These are phyloP conservation scores for Neolamprologus variostigma DNA, from an alignment of 2,113 vertebrate species.

Conservation along the genomic window DNA sequence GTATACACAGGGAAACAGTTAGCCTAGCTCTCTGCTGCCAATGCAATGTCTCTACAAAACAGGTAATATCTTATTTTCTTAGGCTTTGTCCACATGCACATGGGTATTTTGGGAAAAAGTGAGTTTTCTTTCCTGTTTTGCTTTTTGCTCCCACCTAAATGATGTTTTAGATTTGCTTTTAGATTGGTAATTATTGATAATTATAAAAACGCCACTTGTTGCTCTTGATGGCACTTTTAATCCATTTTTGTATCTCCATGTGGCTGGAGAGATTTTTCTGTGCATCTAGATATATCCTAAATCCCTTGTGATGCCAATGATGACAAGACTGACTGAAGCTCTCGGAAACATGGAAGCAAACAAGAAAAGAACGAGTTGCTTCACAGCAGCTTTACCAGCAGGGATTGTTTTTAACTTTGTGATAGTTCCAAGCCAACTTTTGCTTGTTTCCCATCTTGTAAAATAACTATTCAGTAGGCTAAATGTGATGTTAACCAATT, in stretches of 20 bases:
- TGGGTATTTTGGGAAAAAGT: neutral
- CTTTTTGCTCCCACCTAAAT: neutral
- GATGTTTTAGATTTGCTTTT: neutral
- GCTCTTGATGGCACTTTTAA: fast-evolving
- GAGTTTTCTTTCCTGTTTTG: fast-evolving
- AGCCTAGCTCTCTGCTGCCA: neutral
- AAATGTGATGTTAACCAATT: neutral
- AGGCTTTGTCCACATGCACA: neutral
- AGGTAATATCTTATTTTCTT: fast-evolving
- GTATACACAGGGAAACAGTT: neutral
- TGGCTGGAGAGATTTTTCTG: neutral
- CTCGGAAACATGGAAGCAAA: neutral
- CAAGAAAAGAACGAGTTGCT: neutral
- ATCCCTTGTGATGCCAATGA: fast-evolving
- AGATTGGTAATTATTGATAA: neutral
- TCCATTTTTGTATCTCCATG: neutral
- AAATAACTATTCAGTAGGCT: neutral
- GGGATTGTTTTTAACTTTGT: neutral
- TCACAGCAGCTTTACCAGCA: neutral
- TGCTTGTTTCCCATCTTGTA: neutral
- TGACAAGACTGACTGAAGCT: neutral
- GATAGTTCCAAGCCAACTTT: neutral
- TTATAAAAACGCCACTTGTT: fast-evolving
- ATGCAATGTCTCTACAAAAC: neutral
- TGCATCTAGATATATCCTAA: neutral